A percentile compares a stretch with the other conserved stretches of the same genome.
These are phyloP conservation scores for Eustalomyia histrio DNA, from an alignment of 2,888 invertebrate species.

Conservation along the genomic window DNA sequence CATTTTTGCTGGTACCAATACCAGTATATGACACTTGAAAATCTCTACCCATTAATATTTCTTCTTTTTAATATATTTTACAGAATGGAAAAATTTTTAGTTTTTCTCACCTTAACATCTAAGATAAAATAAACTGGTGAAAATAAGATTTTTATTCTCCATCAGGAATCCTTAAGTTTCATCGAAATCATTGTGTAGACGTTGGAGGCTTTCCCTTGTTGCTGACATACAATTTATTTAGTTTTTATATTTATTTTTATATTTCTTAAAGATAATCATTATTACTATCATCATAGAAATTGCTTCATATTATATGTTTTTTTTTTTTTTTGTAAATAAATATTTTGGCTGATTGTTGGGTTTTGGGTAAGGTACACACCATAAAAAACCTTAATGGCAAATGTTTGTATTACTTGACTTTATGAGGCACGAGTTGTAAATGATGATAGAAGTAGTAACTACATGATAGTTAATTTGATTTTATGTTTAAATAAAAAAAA, in stretches of 20 bases:
- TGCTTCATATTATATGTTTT: slow-evolving; percentile 43
- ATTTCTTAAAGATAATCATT: slow-evolving; percentile 15
- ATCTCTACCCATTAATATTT: too few species aligned
- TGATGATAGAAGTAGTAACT: slow-evolving; percentile 1
- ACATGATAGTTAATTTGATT: neutral
- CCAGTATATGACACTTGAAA: too few species aligned
- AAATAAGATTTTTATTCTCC: too few species aligned
- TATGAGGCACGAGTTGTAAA: slow-evolving; percentile 43
- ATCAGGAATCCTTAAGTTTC: too few species aligned
- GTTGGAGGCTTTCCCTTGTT: too few species aligned
- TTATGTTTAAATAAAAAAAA: neutral
- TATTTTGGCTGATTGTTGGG: neutral
- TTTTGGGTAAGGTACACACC: slow-evolving; percentile 2
- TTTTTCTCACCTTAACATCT: too few species aligned
- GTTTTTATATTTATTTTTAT: slow-evolving; percentile 27
- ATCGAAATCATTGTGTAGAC: too few species aligned
- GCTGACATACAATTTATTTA: neutral
- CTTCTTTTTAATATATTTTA: too few species aligned
- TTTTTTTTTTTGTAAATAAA: slow-evolving; percentile 5
- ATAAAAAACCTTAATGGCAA: slow-evolving; percentile 27
- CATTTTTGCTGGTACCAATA: too few species aligned
- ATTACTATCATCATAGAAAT: slow-evolving; percentile 40
- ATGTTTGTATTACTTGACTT: slow-evolving; percentile 51
- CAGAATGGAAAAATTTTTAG: too few species aligned
- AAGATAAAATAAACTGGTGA: too few species aligned